Evolutionary conservation across 2,113 vertebrate genomes (phyloP), one percentile per base, ranked within the genome.

Genomic region (Gallinago jamesoni): DNA sequence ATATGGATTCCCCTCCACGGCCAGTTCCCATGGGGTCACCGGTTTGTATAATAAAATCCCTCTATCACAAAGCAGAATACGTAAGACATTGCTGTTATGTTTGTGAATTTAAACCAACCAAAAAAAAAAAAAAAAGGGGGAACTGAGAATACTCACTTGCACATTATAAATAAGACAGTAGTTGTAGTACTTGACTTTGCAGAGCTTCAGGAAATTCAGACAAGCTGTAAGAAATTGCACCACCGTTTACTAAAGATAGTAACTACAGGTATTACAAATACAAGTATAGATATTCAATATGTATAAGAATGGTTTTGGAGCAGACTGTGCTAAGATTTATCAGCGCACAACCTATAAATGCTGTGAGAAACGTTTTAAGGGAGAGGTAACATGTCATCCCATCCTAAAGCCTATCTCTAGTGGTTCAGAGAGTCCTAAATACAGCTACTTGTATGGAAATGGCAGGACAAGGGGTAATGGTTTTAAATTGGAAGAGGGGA

Each of bases 171-270:
- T 96, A 89, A 99, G 99, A 78, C 99, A 99, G 84, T 99, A 99
- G 97, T 99, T 99, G 97, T 99, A 99, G 94, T 99, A 99, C 87
- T 99, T 99, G 96, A 98, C 99, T 98, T 99, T 99, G 98, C 99
- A 99, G 90, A 99, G 98, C 94, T 99, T 99, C 97, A 99, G 94
- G 86, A 99, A 99, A 98, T 99, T 99, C 81, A 99, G 96, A 73
- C 98, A 99, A 60, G 99, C 99, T 99, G 98, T 33, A 98, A 97
- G 70, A 96, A 96, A 97, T 31, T 12, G 87, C 25, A 91, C 2
- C 50, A 83, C n/a, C 37, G 68, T 69, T 97, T 84, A 97, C 7
- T 52, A 75, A 68, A 39, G 69, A 28, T 47, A 47, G 20, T 21
- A 47, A 47, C 19, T 47, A 47, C 37, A 22, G 10, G 6, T 7